These are phyloP conservation scores for Apodemus speciosus DNA, from an alignment of 2,113 vertebrate species.

Conservation along the genomic window DNA sequence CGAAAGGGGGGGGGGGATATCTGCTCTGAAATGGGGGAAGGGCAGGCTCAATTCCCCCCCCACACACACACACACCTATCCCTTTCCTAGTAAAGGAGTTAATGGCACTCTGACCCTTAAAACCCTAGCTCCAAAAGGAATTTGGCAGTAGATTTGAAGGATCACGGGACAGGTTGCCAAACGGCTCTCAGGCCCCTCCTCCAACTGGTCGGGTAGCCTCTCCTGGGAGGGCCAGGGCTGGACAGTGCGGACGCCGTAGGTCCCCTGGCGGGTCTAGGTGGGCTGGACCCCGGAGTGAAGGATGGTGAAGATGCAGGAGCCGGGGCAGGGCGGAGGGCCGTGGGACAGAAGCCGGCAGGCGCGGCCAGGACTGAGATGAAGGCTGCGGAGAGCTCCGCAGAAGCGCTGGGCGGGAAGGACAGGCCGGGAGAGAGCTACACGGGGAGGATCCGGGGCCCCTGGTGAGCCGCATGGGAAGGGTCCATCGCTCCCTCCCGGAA, in stretches of 20 bases:
- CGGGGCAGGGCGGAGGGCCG: not conserved
- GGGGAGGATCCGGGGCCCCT: not conserved
- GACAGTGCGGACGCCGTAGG: not conserved
- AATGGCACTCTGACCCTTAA: not conserved
- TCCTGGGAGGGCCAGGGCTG: not conserved
- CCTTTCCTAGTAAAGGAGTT: not conserved
- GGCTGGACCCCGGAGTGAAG: not conserved
- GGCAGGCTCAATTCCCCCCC: not conserved
- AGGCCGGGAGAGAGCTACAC: not conserved
- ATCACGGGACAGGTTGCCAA: not conserved
- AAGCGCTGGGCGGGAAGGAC: not conserved
- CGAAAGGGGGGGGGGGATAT: not conserved
- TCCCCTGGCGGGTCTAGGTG: not conserved
- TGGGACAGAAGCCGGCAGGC: not conserved
- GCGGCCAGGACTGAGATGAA: slow-evolving; percentile 56
- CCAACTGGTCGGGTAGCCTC: slow-evolving; percentile 24
- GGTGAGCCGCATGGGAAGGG: slow-evolving; percentile 5
- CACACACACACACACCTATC: not conserved
- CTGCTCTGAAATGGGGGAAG: not conserved
- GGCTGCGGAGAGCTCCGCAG: slow-evolving; percentile 60
- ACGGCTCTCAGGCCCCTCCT: slow-evolving; percentile 49
- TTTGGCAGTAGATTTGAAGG: slow-evolving; percentile 18
- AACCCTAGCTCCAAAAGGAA: slow-evolving; percentile 18
- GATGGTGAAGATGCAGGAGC: not conserved
- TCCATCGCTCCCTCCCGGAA: not conserved